Conservation (phyloP, 2,113 vertebrate genomes). For the Burhinus bistriatus region DNA sequence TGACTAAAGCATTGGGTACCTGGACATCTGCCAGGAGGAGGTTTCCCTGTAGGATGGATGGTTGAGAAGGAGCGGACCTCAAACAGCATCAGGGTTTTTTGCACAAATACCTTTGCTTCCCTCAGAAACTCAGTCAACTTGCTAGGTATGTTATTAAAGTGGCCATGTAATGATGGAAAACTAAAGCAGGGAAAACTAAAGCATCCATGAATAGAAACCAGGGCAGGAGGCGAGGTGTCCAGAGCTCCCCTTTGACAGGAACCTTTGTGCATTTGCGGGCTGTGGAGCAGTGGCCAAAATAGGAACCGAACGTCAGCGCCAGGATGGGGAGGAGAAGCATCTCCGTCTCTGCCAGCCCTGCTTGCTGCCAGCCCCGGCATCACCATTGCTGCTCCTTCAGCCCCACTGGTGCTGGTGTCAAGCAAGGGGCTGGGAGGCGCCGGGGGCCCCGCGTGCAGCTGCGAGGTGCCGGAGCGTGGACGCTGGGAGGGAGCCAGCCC, state of each 20-base stretch:
- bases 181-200: not conserved
- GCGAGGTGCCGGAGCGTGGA: not conserved
- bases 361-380: too few species aligned
- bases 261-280: not conserved
- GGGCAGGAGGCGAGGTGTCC: not conserved
- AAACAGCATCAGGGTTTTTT: accelerated
- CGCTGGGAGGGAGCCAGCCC: not conserved
- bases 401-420: accelerated
- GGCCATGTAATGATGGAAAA: not conserved
- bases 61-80: not conserved
- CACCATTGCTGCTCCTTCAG: accelerated
- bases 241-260: not conserved
- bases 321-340: not conserved
- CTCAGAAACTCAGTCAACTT: accelerated
- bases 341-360: not conserved
- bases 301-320: accelerated
- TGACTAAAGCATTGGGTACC: accelerated
- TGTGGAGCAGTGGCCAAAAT: not conserved
- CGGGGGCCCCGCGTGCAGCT: accelerated
- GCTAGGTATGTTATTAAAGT: not conserved
- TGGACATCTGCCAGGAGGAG: not conserved
- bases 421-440: accelerated
- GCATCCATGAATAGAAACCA: not conserved
- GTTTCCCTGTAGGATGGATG: not conserved
- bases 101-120: not conserved